Evolutionary conservation across 2,888 invertebrate species (phyloP).

Genomic region (Stratiomys singularior): DNA sequence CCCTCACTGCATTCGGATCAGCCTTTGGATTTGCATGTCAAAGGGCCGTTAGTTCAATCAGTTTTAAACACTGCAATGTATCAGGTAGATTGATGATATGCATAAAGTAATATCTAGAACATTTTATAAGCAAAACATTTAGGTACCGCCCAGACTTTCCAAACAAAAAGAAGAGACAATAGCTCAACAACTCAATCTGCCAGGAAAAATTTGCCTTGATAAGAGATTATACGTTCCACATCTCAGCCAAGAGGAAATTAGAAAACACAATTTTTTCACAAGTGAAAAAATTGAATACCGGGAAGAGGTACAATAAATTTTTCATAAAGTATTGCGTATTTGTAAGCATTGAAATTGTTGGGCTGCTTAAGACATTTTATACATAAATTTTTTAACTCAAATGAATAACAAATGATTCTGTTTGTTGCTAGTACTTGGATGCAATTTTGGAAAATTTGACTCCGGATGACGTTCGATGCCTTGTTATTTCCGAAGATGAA

Average conservation of each 20-base stretch:
- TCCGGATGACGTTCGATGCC: conserved; percentile 87
- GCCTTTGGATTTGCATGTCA: conserved; percentile 89
- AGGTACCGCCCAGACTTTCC: conserved; percentile 63
- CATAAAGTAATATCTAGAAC: not conserved
- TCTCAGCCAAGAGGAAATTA: conserved; percentile 75
- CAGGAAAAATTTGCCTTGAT: conserved; percentile 73
- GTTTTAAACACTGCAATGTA: conserved; percentile 94
- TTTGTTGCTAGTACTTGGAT: conserved; percentile 71
- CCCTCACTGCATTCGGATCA: conserved; percentile 88
- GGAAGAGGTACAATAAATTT: conserved; percentile 60
- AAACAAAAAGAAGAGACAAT: conserved; percentile 61
- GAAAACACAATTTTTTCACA: conserved; percentile 66
- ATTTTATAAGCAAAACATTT: not conserved
- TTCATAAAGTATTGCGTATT: no score
- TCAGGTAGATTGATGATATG: conserved; percentile 70
- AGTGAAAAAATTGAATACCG: conserved; percentile 58
- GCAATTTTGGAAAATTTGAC: conserved; percentile 86
- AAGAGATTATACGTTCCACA: conserved; percentile 75
- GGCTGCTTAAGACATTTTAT: no score
- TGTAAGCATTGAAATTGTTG: no score
- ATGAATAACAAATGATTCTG: no score
- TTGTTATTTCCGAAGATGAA: conserved; percentile 91
- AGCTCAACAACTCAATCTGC: conserved; percentile 60
- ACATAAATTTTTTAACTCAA: no score
- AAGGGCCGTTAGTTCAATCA: conserved; percentile 90